Evolutionary conservation across 2,797 vertebrate species (phyloP).

Genomic region (Hafferia zeledoni): DNA sequence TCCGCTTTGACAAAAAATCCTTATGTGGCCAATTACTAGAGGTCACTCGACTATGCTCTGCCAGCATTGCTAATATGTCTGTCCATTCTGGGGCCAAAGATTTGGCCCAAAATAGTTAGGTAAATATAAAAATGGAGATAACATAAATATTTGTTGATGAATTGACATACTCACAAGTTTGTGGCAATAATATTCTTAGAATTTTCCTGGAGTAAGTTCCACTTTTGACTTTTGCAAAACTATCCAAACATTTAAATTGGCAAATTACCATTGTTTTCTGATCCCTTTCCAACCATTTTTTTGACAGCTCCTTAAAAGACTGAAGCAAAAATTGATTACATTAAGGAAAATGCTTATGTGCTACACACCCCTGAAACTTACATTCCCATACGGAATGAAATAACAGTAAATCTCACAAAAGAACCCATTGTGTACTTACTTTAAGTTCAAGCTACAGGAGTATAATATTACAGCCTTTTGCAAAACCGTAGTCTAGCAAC

Average conservation of each 20-base stretch:
- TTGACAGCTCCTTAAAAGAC: slow-evolving; percentile 51
- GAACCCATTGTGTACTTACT: slow-evolving; percentile 42
- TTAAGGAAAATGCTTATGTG: slow-evolving; percentile 27
- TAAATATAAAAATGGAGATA: not conserved
- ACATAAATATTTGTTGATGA: not conserved
- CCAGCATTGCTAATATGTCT: not conserved
- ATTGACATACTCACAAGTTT: not conserved
- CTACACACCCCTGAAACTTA: not conserved
- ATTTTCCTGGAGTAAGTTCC: not conserved
- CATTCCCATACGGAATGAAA: slow-evolving; percentile 30
- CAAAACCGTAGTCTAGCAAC: slow-evolving; percentile 37
- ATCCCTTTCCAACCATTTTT: slow-evolving; percentile 29
- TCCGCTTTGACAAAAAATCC: not conserved
- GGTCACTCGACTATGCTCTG: not conserved
- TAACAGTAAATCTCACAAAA: slow-evolving; percentile 59
- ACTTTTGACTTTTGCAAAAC: slow-evolving; percentile 28
- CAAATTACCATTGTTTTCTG: slow-evolving; percentile 53
- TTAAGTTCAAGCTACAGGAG: slow-evolving; percentile 36
- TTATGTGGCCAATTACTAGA: not conserved
- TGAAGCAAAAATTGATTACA: slow-evolving; percentile 22
- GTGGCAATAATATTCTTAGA: not conserved
- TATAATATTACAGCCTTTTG: slow-evolving; percentile 52
- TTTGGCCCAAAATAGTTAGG: not conserved
- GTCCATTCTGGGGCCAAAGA: not conserved
- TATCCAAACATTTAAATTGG: slow-evolving; percentile 36